A percentile compares a stretch with the other conserved stretches of the same genome.
phyloP scores from a whole-genome alignment of 2,113 vertebrate species.

The Neoarius graeffei region DNA sequence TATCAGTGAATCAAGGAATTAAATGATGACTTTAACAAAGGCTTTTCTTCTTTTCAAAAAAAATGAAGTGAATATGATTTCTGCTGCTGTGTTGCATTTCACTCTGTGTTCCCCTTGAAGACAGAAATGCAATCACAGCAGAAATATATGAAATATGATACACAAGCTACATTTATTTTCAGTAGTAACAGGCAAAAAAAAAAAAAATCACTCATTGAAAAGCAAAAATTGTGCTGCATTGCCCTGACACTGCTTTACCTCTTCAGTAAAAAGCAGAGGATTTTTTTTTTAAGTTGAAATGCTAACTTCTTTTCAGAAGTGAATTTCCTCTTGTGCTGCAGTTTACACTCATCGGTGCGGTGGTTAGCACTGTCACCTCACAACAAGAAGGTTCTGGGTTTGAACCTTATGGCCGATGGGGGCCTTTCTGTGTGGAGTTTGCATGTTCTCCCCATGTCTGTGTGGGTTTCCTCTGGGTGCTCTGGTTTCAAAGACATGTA shows the following conservation, averaged over 20 bases:
- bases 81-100: neutral
- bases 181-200: neutral
- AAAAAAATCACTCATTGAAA: neutral
- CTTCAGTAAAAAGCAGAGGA: neutral
- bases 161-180: neutral
- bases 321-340: neutral
- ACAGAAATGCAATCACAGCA: neutral
- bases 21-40: neutral
- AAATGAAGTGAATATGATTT: too few species aligned
- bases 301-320: neutral
- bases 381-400: too few species aligned
- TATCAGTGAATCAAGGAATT: neutral
- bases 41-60: too few species aligned
- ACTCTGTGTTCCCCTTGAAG: neutral
- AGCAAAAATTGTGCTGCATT: neutral
- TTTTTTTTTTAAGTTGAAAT: too few species aligned
- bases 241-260: neutral
- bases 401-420: too few species aligned
- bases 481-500: too few species aligned
- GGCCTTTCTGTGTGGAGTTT: too few species aligned
- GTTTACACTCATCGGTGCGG: neutral
- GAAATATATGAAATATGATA: neutral
- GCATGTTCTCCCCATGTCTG: too few species aligned
- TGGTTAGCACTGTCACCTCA: too few species aligned
- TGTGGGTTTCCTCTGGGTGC: too few species aligned